These are phyloP conservation scores for Misgurnus anguillicaudatus DNA, from an alignment of 2,113 vertebrate species.

Conservation along the genomic window DNA sequence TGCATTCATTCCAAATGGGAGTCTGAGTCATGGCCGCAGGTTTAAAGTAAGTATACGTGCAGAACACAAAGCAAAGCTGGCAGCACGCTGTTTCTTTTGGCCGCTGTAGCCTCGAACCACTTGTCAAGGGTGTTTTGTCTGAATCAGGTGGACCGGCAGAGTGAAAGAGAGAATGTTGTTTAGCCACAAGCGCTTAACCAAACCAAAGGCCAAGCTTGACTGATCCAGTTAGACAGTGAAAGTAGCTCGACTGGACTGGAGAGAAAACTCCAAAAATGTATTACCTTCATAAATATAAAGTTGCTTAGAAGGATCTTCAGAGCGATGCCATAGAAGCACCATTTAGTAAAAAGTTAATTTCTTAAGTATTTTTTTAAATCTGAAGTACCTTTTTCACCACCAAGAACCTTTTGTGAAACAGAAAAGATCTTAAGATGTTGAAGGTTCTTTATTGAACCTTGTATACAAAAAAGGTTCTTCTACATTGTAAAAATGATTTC, in stretches of 20 bases:
- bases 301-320: neutral
- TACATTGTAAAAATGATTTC: no score
- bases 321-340: neutral
- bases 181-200: constrained; percentile 4
- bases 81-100: constrained; percentile 7
- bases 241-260: constrained; percentile 13
- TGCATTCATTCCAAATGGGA: neutral
- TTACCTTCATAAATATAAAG: neutral
- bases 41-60: neutral
- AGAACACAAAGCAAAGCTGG: constrained; percentile 3
- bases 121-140: constrained; percentile 23
- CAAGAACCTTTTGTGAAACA: no score
- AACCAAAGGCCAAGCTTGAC: constrained; percentile 33
- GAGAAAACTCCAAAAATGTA: constrained; percentile 31
- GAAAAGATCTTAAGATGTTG: no score
- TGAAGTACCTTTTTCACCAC: no score
- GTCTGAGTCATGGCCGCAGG: neutral
- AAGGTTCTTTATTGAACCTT: no score
- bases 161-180: neutral
- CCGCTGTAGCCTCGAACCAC: neutral
- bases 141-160: neutral
- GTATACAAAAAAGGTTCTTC: no score
- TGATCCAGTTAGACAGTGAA: constrained; percentile 32
- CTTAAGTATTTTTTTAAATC: no score
- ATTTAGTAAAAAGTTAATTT: no score